Conservation (phyloP, 2,797 vertebrate genomes). For the Nannoperca australis region DNA sequence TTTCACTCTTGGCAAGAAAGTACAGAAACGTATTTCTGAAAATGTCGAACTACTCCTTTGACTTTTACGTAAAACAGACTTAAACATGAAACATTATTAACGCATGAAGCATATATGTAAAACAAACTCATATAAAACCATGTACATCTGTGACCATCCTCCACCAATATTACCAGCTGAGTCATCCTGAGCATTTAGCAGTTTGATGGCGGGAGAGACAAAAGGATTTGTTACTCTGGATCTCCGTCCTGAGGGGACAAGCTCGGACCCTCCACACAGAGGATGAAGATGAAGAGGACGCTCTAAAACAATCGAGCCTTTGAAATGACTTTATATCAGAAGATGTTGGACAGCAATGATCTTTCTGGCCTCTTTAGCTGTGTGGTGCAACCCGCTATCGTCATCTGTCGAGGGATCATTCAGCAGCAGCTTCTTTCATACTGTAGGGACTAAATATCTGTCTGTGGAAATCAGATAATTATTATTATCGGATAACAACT, state of each 20-base stretch:
- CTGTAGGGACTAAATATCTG: not conserved
- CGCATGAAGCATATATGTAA: no score
- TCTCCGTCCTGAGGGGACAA: not conserved
- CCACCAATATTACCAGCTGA: no score
- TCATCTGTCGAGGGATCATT: not conserved
- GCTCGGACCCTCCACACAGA: not conserved
- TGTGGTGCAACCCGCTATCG: not conserved
- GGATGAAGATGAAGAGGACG: not conserved
- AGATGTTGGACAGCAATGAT: not conserved
- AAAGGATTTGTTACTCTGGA: not conserved
- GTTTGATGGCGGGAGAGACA: not conserved
- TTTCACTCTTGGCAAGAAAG: no score
- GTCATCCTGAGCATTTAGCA: not conserved
- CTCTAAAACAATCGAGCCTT: not conserved
- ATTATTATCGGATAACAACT: not conserved
- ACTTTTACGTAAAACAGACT: no score
- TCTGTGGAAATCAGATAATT: not conserved
- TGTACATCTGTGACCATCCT: no score
- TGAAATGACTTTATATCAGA: constrained; percentile 12
- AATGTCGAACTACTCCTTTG: no score
- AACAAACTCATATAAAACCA: no score
- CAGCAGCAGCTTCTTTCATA: not conserved
- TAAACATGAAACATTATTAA: not conserved
- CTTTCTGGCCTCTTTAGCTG: not conserved
- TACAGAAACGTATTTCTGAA: no score